Evolutionary conservation across 2,888 invertebrate species (phyloP), one percentile per base, ranked within the genome.

Genomic region (Notocelia uddmanniana): DNA sequence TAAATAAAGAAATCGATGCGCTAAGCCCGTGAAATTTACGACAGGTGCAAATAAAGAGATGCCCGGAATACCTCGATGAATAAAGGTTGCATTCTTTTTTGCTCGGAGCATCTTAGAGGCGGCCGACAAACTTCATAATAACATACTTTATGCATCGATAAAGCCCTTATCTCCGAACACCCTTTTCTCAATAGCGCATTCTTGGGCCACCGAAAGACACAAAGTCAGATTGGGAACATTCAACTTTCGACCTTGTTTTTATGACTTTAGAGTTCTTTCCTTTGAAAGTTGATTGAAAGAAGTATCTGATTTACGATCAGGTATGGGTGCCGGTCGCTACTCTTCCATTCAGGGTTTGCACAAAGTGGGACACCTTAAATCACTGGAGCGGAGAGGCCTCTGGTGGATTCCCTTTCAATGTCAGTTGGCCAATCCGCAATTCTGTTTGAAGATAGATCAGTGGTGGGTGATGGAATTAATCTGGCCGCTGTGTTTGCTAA

Each of bases 61-160:
- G 77, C 86, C 85, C 80, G 81, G 83, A 82, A 89, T 88, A 83
- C 84, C 83, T 77, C 80, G 77, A 80, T 80, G 83, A 82, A 87
- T 83, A 84, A 84, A 83, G 79, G 79, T 76, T 76, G 77, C 79
- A 81, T 85, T 87, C 81, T 81, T 84, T 79, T 86, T 85, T 83
- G 75, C 76, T 75, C 76, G 74, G 67, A 77, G 75, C 76, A 79
- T 78, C 81, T 80, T 76, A 78, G 78, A 74, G 75, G 80, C 81
- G 81, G 80, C 83, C 82, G 81, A 82, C 85, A 85, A 88, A 88
- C 87, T 90, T 89, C 87, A 90, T 89, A 90, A 89, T 89, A 91
- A 89, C 87, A 88, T 86, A 88, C 87, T 91, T 91, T 90, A 89
- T 90, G 89, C 90, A 91, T 84, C 89, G 89, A 90, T 91, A 90